Evolutionary conservation across 2,888 invertebrate species (phyloP).

Genomic region (Antitype chi): DNA sequence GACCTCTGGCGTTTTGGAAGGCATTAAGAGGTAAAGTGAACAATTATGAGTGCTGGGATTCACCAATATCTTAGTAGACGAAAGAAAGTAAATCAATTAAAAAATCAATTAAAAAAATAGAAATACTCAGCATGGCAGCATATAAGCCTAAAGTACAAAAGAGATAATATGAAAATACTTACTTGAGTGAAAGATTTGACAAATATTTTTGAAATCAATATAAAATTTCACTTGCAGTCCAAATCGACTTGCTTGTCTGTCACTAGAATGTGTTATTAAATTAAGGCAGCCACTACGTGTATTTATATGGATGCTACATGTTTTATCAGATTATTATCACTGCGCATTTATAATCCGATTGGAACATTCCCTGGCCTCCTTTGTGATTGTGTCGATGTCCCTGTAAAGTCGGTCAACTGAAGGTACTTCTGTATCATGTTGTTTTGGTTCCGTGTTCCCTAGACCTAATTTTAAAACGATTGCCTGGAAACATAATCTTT

Average conservation of each 20-base stretch:
- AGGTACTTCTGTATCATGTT: background rate
- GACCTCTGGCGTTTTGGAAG: background rate
- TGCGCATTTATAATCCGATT: conserved; percentile 40
- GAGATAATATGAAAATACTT: conserved; percentile 24
- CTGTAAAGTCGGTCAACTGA: conserved; percentile 45
- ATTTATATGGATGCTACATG: conserved; percentile 52
- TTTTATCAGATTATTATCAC: conserved; percentile 55
- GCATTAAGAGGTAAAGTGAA: background rate
- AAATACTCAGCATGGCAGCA: background rate
- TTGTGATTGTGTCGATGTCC: conserved; percentile 35
- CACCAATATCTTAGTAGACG: background rate
- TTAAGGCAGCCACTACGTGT: conserved; percentile 11
- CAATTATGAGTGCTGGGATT: background rate
- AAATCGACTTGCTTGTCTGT: conserved; percentile 36
- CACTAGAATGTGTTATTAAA: conserved; percentile 41
- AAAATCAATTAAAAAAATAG: background rate
- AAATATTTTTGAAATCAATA: background rate
- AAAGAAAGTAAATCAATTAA: background rate
- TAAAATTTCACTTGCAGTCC: conserved; percentile 13
- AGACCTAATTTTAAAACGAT: background rate
- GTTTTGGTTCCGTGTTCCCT: conserved; percentile 12
- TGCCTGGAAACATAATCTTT: background rate
- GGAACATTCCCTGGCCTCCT: conserved; percentile 46
- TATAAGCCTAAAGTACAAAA: background rate
- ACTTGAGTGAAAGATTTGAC: conserved; percentile 38